Base-by-base conservation (phyloP, 1,140 invertebrate species). In the Drosophila baimaii region DNA sequence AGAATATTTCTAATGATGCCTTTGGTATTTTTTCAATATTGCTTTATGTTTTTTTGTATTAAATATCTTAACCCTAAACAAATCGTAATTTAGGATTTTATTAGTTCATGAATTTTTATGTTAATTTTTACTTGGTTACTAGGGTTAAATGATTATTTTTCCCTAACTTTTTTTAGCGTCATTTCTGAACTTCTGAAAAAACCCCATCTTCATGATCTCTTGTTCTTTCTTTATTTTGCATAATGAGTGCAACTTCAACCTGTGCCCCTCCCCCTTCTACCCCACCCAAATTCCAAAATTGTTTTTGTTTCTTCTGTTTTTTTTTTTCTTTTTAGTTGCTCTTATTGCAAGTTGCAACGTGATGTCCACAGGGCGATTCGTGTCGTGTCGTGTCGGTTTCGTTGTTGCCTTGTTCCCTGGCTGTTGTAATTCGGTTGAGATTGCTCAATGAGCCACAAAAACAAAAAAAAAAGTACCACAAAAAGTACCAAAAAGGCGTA, bases 321-420 rank as follows among this genome's bases (percentile, higher is more conserved):
- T 55, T 56, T 33, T 21, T 52, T 35, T 12, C n/a, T 41, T 23
- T 17, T 35, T 46, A 25, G 13, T 68, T 65, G 37, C 46, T 66
- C 41, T 65, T 65, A 58, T 46, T 43, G 51, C 51, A 35, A 54
- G 51, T 79, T 58, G 56, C 80, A 83, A 62, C 85, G 85, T 90
- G 85, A 90, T 90, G 85, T 85, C 85, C 85, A 79, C 85, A 85
- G 85, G 85, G 85, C 79, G 85, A 80, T 90, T 89, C 75, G 78
- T 81, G 82, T 86, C 78, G 77, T 81, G 81, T 85, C 72, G 72
- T 68, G 66, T 69, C 56, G 46, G 72, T 72, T 69, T 81, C 52
- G 49, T 69, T 75, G 76, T 77, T 63, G 59, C 43, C 62, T 62
- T 75, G 68, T 70, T 69, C 39, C 59, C 59, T 75, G 47, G 29